Base-by-base conservation (phyloP, 2,888 invertebrate species). In the Monochamus alternatus region DNA sequence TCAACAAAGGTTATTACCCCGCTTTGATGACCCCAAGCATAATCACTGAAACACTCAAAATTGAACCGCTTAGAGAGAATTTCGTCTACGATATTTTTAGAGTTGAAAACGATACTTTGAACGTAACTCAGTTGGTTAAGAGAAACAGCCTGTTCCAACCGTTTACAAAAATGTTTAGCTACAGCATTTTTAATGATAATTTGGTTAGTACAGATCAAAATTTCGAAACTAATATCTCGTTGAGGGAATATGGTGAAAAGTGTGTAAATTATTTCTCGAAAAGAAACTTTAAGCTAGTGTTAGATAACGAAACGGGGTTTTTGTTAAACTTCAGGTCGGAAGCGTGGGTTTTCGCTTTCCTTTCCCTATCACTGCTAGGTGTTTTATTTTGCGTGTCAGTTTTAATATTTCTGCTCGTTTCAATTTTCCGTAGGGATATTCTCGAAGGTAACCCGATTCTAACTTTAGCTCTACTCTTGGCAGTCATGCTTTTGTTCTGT, bases 401-500 rank as follows among this genome's bases (percentile, higher is more conserved):
- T 62, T 89, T 93, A 43, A 90, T 92, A 66, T 95, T 94, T 83
- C 91, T 95, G 65, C 88, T 93, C 55, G 90, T 93, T 60, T 90
- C 94, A 47, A 91, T 94, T 65, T 92, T 93, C 78, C 90, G 91
- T 80, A 91, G 91, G 62, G 92, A 93, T 79, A 91, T 92, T 10
- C 90, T 94, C 32, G 94, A 94, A 84, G 94, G 94, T 5, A 93
- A 94, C 85, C 94, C 94, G 0, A 87, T 90, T 0, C 87, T 90
- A 8, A 90, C 91, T 1, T 87, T 92, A 14, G 79, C 91, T 5
- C 81, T 92, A 5, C 81, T 91, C 14, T 79, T 91, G 3, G 88
- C 90, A 0, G 86, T 91, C 1, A 86, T 91, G n/a, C 76, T 90
- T 1, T 88, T 91, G 80, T 91, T 90, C 80, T 87, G 87, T 59